These are phyloP conservation scores for Peribatodes rhomboidaria DNA, from an alignment of 2,888 invertebrate genomes.

Conservation along the genomic window DNA sequence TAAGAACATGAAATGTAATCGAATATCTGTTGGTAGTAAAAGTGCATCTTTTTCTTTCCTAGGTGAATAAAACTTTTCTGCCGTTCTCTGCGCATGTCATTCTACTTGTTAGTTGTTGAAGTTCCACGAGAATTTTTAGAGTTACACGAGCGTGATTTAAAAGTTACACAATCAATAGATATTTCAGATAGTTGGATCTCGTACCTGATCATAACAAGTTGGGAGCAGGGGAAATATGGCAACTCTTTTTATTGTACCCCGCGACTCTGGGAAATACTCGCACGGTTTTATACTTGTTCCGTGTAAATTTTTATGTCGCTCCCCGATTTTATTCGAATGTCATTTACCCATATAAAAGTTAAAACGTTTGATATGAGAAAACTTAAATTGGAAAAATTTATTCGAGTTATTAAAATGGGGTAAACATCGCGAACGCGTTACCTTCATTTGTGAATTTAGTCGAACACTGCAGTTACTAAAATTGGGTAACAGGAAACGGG, in stretches of 20 bases:
- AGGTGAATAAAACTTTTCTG: background rate
- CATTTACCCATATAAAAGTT: constrained; percentile 63
- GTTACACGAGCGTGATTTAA: constrained; percentile 60
- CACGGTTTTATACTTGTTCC: constrained; percentile 64
- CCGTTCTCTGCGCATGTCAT: background rate
- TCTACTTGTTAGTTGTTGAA: background rate
- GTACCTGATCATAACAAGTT: constrained; percentile 74
- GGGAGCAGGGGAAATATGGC: constrained; percentile 71
- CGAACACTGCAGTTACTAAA: constrained; percentile 10
- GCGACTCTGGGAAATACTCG: constrained; percentile 55
- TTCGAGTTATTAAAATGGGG: constrained; percentile 51
- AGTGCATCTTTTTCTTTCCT: too few relatives aligned
- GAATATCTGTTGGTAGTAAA: too few relatives aligned
- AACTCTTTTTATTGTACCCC: constrained; percentile 68
- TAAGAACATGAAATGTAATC: too few relatives aligned
- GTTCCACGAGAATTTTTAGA: constrained; percentile 5
- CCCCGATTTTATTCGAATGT: constrained; percentile 61
- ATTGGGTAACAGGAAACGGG: constrained; percentile 36
- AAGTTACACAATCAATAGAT: constrained; percentile 62
- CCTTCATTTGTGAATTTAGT: constrained; percentile 33
- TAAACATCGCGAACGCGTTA: constrained; percentile 47
- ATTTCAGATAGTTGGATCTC: constrained; percentile 51
- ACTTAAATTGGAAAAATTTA: constrained; percentile 63
- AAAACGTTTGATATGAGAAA: constrained; percentile 57
- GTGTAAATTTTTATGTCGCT: constrained; percentile 71